These are phyloP conservation scores for Drosophila diplacantha DNA, from an alignment of 2,888 invertebrate genomes.

Conservation along the genomic window DNA sequence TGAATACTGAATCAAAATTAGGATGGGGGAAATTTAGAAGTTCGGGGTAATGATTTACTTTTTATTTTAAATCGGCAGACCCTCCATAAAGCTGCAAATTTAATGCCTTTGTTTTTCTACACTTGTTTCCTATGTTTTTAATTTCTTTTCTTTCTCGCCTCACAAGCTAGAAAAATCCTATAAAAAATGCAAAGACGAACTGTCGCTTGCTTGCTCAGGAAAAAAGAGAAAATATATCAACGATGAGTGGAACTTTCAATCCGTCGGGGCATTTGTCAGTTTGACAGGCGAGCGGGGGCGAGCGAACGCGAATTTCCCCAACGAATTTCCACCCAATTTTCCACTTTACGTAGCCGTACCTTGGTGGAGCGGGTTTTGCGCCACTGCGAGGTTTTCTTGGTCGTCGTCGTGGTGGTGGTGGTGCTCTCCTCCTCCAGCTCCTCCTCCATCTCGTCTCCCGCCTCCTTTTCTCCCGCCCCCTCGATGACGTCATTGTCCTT, in stretches of 20 bases:
- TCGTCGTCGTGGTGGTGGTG: slow-evolving; percentile 61
- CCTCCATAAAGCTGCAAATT: slow-evolving; percentile 1
- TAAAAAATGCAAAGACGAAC: slow-evolving; percentile 16
- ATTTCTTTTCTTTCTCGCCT: neutral
- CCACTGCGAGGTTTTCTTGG: slow-evolving; percentile 71
- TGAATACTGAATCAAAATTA: neutral
- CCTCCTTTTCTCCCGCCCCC: slow-evolving; percentile 10
- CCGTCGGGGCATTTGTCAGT: slow-evolving; percentile 65
- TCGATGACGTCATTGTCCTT: slow-evolving; percentile 59
- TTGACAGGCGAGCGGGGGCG: slow-evolving; percentile 60
- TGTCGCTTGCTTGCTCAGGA: slow-evolving; percentile 10
- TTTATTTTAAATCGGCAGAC: neutral
- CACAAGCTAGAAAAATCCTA: neutral
- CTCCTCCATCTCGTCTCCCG: slow-evolving; percentile 34
- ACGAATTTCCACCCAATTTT: slow-evolving; percentile 11
- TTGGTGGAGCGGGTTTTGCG: slow-evolving; percentile 70
- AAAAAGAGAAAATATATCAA: slow-evolving; percentile 37
- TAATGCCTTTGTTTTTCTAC: slow-evolving; percentile 5
- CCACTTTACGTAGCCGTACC: slow-evolving; percentile 50
- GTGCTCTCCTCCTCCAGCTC: slow-evolving; percentile 47
- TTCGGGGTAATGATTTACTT: neutral
- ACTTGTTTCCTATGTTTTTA: slow-evolving; percentile 5
- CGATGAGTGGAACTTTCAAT: slow-evolving; percentile 64
- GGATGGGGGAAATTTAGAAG: fast-evolving
- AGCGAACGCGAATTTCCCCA: slow-evolving; percentile 39